Conservation (phyloP, 2,888 invertebrate genomes). For the Diogma glabrata region DNA sequence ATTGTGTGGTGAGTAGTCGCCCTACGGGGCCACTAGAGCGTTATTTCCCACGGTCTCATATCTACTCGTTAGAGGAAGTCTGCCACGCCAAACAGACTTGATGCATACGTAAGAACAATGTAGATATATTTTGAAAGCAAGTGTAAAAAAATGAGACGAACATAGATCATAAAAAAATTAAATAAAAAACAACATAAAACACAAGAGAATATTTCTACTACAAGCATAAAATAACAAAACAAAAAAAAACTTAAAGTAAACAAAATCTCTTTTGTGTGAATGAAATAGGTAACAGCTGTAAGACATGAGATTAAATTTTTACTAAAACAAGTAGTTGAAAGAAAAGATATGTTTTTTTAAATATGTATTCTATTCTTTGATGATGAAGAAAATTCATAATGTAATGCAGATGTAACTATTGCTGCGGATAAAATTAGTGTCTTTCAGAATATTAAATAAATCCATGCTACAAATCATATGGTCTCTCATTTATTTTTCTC, state of each 20-base stretch:
- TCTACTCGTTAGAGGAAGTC: slow-evolving; percentile 25
- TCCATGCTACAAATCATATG: too few relatives aligned
- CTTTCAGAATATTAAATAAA: too few relatives aligned
- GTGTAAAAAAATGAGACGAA: background rate
- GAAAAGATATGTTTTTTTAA: too few relatives aligned
- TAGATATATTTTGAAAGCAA: background rate
- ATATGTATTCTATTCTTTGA: too few relatives aligned
- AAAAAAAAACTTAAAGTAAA: background rate
- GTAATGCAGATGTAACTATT: too few relatives aligned
- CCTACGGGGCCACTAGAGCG: slow-evolving; percentile 18
- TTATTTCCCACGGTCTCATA: slow-evolving; percentile 38
- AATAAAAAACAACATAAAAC: background rate
- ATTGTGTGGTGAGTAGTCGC: background rate
- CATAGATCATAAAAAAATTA: background rate
- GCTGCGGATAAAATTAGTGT: too few relatives aligned
- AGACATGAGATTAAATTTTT: slow-evolving; percentile 9
- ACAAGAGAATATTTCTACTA: background rate
- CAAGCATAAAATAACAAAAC: slow-evolving; percentile 1
- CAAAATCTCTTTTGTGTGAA: slow-evolving; percentile 1
- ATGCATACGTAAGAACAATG: slow-evolving; percentile 5
- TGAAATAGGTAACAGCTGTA: slow-evolving; percentile 11
- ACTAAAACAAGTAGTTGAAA: slow-evolving; percentile 5
- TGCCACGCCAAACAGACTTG: slow-evolving; percentile 26
- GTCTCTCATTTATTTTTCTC: too few relatives aligned
- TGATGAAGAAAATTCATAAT: too few relatives aligned